Evolutionary conservation across 2,888 invertebrate genomes (phyloP).

Genomic region (Antheraea assamensis): DNA sequence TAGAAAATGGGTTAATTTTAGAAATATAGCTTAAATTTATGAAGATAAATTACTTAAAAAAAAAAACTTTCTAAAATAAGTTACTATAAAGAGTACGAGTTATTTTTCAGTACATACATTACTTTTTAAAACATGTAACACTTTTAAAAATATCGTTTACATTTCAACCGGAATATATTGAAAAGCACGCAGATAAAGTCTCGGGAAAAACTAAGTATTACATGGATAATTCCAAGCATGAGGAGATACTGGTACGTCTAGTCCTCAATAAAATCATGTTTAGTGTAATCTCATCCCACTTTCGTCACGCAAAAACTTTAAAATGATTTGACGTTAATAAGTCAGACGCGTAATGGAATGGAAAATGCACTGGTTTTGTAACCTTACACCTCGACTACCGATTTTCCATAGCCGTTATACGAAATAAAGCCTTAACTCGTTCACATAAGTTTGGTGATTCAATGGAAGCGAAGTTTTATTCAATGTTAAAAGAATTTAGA

Average conservation of each 20-base stretch:
- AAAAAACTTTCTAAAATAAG: too few relatives aligned
- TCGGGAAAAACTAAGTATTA: background rate
- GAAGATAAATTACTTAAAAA: too few relatives aligned
- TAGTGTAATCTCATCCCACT: slow-evolving; percentile 26
- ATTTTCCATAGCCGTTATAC: slow-evolving; percentile 18
- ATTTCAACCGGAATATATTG: too few relatives aligned
- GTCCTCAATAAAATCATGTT: background rate
- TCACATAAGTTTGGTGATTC: slow-evolving; percentile 28
- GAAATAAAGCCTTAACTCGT: slow-evolving; percentile 29
- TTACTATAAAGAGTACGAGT: too few relatives aligned
- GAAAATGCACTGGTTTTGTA: slow-evolving; percentile 75
- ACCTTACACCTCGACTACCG: slow-evolving; percentile 58
- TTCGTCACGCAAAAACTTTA: slow-evolving; percentile 51
- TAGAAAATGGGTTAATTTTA: too few relatives aligned
- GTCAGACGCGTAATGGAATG: slow-evolving; percentile 71
- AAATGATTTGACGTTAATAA: slow-evolving; percentile 69
- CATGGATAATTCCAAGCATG: too few relatives aligned
- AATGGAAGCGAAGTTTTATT: background rate
- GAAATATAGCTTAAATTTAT: too few relatives aligned
- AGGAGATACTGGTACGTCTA: background rate
- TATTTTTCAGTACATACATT: too few relatives aligned
- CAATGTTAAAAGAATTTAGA: slow-evolving; percentile 16
- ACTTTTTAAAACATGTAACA: too few relatives aligned
- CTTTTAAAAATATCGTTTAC: too few relatives aligned
- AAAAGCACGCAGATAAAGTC: background rate